A percentile compares a stretch with the other conserved stretches of the same genome.
These are phyloP conservation scores for Brachypodius melanocephalos DNA, from an alignment of 2,113 vertebrate genomes.

Conservation along the genomic window DNA sequence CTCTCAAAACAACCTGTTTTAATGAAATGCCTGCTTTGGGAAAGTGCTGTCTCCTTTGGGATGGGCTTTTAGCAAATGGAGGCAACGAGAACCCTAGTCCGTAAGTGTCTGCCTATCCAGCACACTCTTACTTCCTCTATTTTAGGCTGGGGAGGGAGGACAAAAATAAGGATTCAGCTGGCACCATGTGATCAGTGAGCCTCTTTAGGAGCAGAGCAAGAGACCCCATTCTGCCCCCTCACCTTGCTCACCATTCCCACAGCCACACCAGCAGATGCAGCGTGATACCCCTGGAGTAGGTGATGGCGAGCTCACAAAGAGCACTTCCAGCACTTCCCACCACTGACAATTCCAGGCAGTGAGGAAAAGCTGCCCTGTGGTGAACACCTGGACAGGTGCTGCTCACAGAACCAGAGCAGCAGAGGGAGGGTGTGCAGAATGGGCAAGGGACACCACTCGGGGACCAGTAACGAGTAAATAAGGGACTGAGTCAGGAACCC, in stretches of 20 bases:
- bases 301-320: neutral
- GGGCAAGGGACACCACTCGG: fast-evolving
- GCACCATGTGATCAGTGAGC: neutral
- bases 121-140: neutral
- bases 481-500: neutral
- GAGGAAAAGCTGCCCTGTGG: fast-evolving
- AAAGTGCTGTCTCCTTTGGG: neutral
- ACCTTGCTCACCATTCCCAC: neutral
- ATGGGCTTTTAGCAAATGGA: neutral
- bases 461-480: neutral
- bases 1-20: neutral
- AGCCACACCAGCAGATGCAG: neutral
- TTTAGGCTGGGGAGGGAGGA: neutral
- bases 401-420: neutral
- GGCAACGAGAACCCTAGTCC: neutral
- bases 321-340: neutral
- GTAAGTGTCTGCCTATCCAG: neutral
- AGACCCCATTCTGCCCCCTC: neutral
- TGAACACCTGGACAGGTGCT: neutral
- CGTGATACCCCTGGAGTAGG: fast-evolving
- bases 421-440: fast-evolving
- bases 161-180: neutral
- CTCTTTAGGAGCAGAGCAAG: neutral
- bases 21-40: neutral
- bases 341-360: neutral